Evolutionary conservation across 2,888 invertebrate species (phyloP).

Genomic region (Machimus rusticus): DNA sequence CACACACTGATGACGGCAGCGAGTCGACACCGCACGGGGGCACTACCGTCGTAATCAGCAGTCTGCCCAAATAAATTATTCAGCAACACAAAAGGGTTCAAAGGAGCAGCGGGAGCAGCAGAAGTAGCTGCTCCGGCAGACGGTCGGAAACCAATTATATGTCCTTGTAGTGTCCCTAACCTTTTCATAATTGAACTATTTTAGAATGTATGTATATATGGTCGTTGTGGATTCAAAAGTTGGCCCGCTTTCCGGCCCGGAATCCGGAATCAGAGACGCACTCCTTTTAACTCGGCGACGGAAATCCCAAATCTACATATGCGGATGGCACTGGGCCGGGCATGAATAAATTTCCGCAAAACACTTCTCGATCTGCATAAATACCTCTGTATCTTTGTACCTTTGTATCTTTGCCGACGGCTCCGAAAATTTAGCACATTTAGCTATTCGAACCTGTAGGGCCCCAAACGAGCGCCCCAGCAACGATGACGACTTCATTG

Average conservation of each 20-base stretch:
- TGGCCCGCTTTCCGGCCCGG: not conserved
- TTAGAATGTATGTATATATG: not conserved
- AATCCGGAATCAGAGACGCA: conserved; percentile 19
- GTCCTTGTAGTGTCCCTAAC: not conserved
- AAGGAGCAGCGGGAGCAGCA: not conserved
- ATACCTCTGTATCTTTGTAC: not conserved
- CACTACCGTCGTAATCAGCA: conserved; percentile 3
- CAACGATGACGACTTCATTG: not conserved
- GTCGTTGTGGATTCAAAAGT: not conserved
- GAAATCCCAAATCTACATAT: conserved; percentile 6
- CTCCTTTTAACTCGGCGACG: not conserved
- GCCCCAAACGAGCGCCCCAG: not conserved
- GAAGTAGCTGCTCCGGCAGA: not conserved
- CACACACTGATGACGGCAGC: not conserved
- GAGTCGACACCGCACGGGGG: not conserved
- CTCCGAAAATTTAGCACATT: not conserved
- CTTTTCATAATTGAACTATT: conserved; percentile 28
- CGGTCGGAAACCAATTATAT: conserved; percentile 37
- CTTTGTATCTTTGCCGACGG: conserved; percentile 12
- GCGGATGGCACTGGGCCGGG: not conserved
- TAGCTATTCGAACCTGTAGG: not conserved
- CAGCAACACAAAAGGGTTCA: conserved; percentile 28
- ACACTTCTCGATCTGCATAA: conserved; percentile 32
- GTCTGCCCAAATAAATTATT: conserved; percentile 25
- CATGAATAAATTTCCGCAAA: conserved; percentile 32